Evolutionary conservation across 2,797 vertebrate species (phyloP).

Genomic region (Orientallactaga sibirica): DNA sequence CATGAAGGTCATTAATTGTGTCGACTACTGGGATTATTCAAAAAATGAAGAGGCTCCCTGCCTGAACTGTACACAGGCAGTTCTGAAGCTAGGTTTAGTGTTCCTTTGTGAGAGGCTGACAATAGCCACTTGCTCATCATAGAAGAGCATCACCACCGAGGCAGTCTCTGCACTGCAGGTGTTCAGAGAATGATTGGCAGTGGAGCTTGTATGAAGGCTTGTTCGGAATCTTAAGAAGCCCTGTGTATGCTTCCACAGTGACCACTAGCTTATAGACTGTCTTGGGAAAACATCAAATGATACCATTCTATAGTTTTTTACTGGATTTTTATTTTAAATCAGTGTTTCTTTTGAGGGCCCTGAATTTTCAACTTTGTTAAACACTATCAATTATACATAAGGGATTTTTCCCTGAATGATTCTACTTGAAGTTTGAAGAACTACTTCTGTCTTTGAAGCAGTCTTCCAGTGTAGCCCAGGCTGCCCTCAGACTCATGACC

Average conservation of each 20-base stretch:
- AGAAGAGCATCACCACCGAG: background rate
- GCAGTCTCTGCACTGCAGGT: background rate
- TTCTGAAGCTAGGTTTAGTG: background rate
- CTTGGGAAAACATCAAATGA: background rate
- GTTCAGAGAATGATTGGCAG: background rate
- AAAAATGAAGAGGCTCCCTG: background rate
- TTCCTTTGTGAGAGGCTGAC: background rate
- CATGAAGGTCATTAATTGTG: accelerated
- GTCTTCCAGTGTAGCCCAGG: background rate
- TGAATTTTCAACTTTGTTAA: slow-evolving; percentile 45
- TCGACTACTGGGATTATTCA: background rate
- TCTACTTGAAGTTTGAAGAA: background rate
- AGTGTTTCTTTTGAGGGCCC: background rate
- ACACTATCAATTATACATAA: background rate
- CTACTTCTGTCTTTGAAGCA: background rate
- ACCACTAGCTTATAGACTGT: background rate
- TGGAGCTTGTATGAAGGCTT: background rate
- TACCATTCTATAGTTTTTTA: background rate
- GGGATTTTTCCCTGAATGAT: background rate
- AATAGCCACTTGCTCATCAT: background rate
- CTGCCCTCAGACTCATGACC: background rate
- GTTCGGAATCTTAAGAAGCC: background rate
- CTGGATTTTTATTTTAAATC: background rate
- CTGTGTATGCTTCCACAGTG: background rate
- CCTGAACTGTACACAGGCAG: too few species aligned